Evolutionary conservation across 92 coral and sea anemone genomes (phyloP).

Genomic region (Palythoa caribaeorum): DNA sequence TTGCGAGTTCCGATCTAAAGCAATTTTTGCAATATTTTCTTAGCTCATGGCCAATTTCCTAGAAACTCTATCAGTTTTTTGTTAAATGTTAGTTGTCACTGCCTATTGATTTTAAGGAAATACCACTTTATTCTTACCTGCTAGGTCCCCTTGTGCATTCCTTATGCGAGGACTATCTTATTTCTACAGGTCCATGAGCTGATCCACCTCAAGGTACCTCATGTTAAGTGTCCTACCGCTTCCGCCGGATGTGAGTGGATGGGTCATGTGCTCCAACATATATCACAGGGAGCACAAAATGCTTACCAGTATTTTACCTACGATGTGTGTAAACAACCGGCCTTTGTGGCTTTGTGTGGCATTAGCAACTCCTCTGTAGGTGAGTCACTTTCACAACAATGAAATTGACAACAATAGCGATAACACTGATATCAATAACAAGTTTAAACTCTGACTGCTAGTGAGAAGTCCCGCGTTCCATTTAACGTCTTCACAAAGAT

Average conservation of each 20-base stretch:
- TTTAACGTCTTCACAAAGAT: too few species aligned
- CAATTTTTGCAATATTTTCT: too few species aligned
- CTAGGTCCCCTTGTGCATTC: background rate
- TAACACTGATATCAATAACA: too few species aligned
- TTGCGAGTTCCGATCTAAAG: too few species aligned
- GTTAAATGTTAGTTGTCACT: too few species aligned
- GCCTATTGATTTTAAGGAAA: background rate
- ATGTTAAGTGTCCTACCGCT: background rate
- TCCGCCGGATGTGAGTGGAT: constrained; percentile 5
- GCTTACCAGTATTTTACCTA: background rate
- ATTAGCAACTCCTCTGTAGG: background rate
- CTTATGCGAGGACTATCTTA: background rate
- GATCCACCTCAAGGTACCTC: background rate
- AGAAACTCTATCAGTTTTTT: too few species aligned
- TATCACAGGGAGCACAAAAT: background rate
- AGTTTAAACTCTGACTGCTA: too few species aligned
- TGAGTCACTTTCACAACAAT: background rate
- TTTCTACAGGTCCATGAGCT: background rate
- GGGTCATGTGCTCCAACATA: background rate
- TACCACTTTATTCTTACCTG: background rate
- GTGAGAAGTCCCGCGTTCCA: too few species aligned
- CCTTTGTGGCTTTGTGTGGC: background rate
- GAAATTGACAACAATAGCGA: background rate
- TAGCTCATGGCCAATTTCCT: too few species aligned
- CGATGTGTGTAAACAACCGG: background rate